These are phyloP conservation scores for Danio albolineatus DNA, from an alignment of 2,797 vertebrate genomes.

Conservation along the genomic window DNA sequence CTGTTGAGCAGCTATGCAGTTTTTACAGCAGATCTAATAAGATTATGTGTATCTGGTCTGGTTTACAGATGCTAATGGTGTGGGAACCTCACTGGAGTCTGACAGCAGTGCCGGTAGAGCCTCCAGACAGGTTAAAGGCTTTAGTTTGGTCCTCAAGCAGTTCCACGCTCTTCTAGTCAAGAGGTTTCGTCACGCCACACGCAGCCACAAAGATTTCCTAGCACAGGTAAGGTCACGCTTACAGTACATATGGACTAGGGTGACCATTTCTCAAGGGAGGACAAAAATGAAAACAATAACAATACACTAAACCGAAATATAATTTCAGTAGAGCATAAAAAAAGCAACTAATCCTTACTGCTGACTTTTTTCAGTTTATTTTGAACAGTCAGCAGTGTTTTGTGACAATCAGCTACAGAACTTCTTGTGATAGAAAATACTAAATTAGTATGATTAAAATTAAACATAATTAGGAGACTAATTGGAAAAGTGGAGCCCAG, in stretches of 20 bases:
- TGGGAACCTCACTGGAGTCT: conserved; percentile 24
- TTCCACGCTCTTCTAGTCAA: conserved; percentile 90
- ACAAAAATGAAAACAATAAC: too few species aligned
- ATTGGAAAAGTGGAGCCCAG: too few species aligned
- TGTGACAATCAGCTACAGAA: too few species aligned
- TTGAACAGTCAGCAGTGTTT: too few species aligned
- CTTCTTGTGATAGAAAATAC: too few species aligned
- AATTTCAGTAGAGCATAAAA: too few species aligned
- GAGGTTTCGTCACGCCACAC: conserved; percentile 84
- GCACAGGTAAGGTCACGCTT: conserved; percentile 85
- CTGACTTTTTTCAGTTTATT: too few species aligned
- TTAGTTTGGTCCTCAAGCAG: conserved; percentile 82
- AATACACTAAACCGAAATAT: too few species aligned
- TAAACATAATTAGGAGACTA: too few species aligned
- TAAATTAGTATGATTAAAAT: too few species aligned
- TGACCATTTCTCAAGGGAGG: too few species aligned
- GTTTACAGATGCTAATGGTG: conserved; percentile 54
- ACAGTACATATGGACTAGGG: neutral
- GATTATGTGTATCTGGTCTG: neutral
- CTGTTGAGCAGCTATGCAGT: neutral
- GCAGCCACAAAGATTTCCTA: conserved; percentile 92
- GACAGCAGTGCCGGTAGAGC: conserved; percentile 74
- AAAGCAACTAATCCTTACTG: too few species aligned
- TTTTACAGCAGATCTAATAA: conserved; percentile 1
- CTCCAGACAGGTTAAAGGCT: conserved; percentile 83